These are phyloP conservation scores for Hucho hucho DNA, from an alignment of 2,113 vertebrate species.

Conservation along the genomic window DNA sequence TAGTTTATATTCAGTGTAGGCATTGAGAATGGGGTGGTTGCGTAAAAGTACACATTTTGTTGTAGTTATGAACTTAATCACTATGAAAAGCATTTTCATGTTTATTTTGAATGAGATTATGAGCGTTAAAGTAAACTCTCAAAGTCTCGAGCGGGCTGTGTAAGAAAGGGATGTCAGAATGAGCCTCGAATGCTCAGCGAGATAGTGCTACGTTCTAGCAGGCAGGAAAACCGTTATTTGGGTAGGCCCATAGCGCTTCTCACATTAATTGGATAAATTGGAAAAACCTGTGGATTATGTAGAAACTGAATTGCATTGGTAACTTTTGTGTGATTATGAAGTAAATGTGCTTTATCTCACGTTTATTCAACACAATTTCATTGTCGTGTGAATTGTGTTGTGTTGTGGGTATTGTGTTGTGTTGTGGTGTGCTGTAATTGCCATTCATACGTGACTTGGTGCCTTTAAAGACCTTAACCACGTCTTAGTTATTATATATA, in stretches of 20 bases:
- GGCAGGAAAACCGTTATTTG: conserved; percentile 28
- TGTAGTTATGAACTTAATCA: background rate
- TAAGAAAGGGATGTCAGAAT: background rate
- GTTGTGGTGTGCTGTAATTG: background rate
- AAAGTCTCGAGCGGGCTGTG: background rate
- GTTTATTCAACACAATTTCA: background rate
- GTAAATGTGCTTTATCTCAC: background rate
- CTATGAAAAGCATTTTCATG: background rate
- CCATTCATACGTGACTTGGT: background rate
- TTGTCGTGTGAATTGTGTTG: background rate
- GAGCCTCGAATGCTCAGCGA: conserved; percentile 1
- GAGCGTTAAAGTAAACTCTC: background rate
- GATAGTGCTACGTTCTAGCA: conserved; percentile 17
- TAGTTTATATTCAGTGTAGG: background rate
- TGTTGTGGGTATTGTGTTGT: background rate
- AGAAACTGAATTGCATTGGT: background rate
- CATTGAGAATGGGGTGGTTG: background rate
- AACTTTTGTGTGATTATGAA: background rate
- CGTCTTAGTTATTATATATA: background rate
- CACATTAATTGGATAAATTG: background rate
- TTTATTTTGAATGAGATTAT: background rate
- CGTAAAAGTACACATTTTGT: background rate
- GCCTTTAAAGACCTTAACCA: background rate
- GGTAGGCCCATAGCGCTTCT: conserved; percentile 1
- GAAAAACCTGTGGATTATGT: conserved; percentile 8